Evolutionary conservation across 2,888 invertebrate genomes (phyloP).

Genomic region (Andrena haemorrhoa): DNA sequence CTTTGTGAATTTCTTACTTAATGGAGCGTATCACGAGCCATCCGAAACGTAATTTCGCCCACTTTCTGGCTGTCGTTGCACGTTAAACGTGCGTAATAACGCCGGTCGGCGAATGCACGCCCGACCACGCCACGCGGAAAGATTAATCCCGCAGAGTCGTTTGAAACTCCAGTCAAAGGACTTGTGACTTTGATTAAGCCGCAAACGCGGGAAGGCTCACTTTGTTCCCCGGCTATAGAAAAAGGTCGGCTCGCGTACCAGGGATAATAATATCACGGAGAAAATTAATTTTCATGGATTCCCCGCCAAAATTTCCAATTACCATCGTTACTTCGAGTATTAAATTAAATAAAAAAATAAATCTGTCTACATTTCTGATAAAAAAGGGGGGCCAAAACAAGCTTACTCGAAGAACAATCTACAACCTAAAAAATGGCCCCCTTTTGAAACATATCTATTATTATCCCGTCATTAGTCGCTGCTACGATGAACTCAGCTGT

Average conservation of each 20-base stretch:
- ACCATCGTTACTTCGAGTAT: too few relatives aligned
- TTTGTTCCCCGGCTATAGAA: background rate
- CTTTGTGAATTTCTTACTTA: constrained; percentile 52
- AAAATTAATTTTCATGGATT: background rate
- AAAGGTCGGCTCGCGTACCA: background rate
- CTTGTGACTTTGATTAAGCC: constrained; percentile 24
- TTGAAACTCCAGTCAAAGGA: constrained; percentile 11
- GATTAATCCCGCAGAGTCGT: constrained; percentile 16
- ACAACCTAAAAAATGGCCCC: background rate
- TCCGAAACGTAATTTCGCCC: constrained; percentile 26
- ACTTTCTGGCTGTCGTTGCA: constrained; percentile 2
- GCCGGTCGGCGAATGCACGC: background rate
- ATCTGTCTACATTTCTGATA: too few relatives aligned
- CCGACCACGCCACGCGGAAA: background rate
- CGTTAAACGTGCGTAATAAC: background rate
- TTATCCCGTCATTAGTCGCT: background rate
- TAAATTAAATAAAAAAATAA: too few relatives aligned
- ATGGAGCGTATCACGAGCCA: constrained; percentile 39
- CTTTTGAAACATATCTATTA: background rate
- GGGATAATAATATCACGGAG: background rate
- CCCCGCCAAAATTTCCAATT: too few relatives aligned
- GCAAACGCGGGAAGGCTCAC: background rate
- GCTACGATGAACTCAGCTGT: background rate
- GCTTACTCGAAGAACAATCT: too few relatives aligned
- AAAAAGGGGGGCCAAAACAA: too few relatives aligned